A percentile compares a stretch with the other conserved stretches of the same genome.
These are phyloP conservation scores for Silurus meridionalis DNA, from an alignment of 2,113 vertebrate genomes.

Conservation along the genomic window DNA sequence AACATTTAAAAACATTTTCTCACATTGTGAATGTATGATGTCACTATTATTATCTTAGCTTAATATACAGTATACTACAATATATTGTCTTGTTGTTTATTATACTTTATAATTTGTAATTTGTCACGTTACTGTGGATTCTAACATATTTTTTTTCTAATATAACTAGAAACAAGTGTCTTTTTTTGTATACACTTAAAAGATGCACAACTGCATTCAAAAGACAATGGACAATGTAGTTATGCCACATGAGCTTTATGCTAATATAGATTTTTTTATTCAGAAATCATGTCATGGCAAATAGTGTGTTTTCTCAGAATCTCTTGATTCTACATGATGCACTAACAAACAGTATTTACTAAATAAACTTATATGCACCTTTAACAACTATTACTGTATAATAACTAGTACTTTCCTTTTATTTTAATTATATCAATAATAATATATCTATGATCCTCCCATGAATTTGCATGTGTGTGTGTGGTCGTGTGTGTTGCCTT, in stretches of 20 bases:
- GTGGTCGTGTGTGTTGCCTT: background rate
- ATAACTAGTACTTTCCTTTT: background rate
- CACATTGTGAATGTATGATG: background rate
- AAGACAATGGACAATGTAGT: no score
- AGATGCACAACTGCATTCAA: background rate
- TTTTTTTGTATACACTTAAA: background rate
- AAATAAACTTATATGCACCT: no score
- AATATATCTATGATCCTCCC: no score
- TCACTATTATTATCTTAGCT: background rate
- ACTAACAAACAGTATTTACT: background rate
- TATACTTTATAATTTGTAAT: background rate
- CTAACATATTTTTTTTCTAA: background rate
- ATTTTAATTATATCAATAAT: background rate
- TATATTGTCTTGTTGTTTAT: background rate
- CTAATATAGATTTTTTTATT: background rate
- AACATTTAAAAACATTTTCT: background rate
- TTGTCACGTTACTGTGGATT: background rate
- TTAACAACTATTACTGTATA: background rate
- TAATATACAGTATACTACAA: background rate
- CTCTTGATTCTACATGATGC: background rate
- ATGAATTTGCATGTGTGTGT: background rate
- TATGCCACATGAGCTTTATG: no score
- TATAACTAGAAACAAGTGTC: background rate
- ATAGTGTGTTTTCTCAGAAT: background rate
- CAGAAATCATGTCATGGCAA: background rate